Evolutionary conservation across 2,888 invertebrate genomes (phyloP), one percentile per base, ranked within the genome.

Genomic region (Troides helena): DNA sequence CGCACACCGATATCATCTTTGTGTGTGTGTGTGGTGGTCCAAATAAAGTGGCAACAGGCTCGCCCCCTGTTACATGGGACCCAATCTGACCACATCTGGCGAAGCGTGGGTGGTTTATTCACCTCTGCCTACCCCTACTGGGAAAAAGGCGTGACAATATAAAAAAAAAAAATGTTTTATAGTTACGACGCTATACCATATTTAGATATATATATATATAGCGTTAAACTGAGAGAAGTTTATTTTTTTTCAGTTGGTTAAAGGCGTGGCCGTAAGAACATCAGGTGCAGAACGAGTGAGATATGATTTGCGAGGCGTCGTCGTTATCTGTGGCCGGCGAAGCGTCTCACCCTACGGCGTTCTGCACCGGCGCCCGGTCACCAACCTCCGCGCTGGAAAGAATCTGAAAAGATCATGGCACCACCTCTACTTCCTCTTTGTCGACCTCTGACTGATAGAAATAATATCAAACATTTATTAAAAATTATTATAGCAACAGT

Each of bases 221-320:
- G 46, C 46, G 7, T 46, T 46, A 14, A 46, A 46, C 50, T 50
- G 4, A 18, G 4, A 50, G 39, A 50, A 1, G 1, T 50, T 14
- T 14, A 18, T 17, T 50, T 18, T 18, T 50, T 14, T 17, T 4
- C 17, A 50, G 50, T 39, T 50, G 50, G 50, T 18, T 50, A 14
- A 50, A 50, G 17, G 18, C 17, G 2, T 17, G 17, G 5, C 14
- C 4, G 18, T 17, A 50, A 50, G 50, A 50, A 50, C 14, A 50
- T 12, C 50, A 50, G 50, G 50, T 50, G 50, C 18, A 50, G 21
- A 60, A 7, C 50, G 76, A 84, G 90, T 90, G 90, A 89, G 89
- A 90, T 90, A 90, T 90, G 90, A 87, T 84, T 85, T 86, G 81
- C 77, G 83, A 83, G 80, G 75, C 83, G 80, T 80, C 85, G 89